Evolutionary conservation across 53 echinoderm and acorn worm species (phyloP).

Genomic region (Astropecten irregularis): DNA sequence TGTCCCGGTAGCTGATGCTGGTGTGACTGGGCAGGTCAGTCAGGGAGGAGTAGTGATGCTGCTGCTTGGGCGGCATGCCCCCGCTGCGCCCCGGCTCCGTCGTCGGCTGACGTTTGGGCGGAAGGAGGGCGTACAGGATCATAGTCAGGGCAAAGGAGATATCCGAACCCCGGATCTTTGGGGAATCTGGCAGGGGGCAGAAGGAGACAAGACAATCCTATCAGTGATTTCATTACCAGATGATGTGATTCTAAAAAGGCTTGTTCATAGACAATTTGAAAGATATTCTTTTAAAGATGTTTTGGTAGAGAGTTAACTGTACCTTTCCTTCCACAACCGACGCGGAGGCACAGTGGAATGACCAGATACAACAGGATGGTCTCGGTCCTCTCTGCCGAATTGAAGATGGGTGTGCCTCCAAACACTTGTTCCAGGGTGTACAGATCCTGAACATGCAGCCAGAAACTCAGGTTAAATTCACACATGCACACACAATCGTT

Average conservation of each 20-base stretch:
- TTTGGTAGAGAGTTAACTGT: no score
- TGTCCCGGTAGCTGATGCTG: constrained; percentile 77
- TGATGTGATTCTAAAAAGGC: no score
- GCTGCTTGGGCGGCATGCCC: constrained; percentile 44
- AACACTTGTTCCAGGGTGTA: constrained; percentile 99
- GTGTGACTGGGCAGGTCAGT: constrained; percentile 92
- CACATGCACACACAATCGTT: no score
- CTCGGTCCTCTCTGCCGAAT: constrained; percentile 84
- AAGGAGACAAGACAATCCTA: no score
- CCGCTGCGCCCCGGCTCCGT: constrained; percentile 50
- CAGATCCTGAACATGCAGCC: constrained; percentile 65
- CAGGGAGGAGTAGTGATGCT: constrained; percentile 84
- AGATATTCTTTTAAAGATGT: no score
- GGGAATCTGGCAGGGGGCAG: constrained; percentile 58
- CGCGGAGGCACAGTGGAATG: constrained; percentile 86
- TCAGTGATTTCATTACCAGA: no score
- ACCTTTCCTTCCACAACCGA: constrained; percentile 96
- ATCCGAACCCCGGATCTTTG: constrained; percentile 90
- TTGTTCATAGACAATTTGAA: no score
- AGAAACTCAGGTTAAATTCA: no score
- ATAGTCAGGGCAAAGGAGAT: constrained; percentile 94
- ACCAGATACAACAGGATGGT: constrained; percentile 89
- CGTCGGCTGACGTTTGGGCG: constrained; percentile 84
- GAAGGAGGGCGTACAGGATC: constrained; percentile 88
- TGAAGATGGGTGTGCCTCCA: constrained; percentile 91